Evolutionary conservation across 1,140 invertebrate genomes (phyloP).

Genomic region (Drosophila carrolli): DNA sequence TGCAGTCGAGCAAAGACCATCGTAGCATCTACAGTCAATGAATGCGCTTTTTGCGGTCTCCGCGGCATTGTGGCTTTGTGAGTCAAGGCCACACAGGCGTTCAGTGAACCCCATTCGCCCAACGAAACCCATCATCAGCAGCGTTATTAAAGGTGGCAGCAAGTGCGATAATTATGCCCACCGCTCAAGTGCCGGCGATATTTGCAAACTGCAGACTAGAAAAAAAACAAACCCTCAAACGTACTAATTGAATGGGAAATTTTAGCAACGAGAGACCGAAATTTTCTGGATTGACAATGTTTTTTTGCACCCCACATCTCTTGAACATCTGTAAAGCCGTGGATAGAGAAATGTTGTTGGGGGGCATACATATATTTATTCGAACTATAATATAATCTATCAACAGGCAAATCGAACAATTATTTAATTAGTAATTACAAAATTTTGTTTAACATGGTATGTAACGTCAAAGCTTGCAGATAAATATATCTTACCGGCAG

Average conservation of each 20-base stretch:
- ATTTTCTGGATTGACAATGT: neutral
- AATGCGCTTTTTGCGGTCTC: constrained; percentile 50
- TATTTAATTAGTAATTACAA: no score
- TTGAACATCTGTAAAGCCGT: no score
- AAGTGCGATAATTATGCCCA: constrained; percentile 64
- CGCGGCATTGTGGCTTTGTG: constrained; percentile 63
- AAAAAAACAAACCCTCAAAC: neutral
- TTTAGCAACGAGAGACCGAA: neutral
- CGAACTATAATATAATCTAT: no score
- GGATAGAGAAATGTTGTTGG: no score
- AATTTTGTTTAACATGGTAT: no score
- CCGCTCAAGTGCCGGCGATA: constrained; percentile 35
- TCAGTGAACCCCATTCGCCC: constrained; percentile 19
- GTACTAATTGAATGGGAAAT: constrained; percentile 12
- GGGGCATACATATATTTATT: no score
- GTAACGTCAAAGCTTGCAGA: no score
- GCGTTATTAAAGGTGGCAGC: constrained; percentile 24
- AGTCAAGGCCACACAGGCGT: constrained; percentile 63
- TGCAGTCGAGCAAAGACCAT: neutral
- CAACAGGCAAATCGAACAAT: no score
- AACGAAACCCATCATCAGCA: constrained; percentile 11
- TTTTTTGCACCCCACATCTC: no score
- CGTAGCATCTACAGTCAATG: constrained; percentile 24
- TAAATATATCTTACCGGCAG: no score
- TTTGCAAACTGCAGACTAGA: neutral